These are phyloP conservation scores for Drosophila sordidula DNA, from an alignment of 2,888 invertebrate species.

Conservation along the genomic window DNA sequence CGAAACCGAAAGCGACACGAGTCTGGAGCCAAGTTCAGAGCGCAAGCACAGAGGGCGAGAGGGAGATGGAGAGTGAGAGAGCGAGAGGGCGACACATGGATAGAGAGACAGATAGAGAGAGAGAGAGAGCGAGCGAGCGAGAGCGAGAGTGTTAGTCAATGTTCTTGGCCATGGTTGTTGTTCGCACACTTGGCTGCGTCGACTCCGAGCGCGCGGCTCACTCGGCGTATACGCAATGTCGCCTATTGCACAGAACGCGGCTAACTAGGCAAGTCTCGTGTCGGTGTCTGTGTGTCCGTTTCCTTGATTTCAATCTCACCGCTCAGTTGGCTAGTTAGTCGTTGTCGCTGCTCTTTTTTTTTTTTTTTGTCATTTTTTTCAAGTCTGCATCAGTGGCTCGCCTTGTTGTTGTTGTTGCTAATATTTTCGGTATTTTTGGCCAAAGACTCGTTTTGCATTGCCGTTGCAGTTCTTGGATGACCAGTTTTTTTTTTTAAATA, in stretches of 20 bases:
- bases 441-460: slow-evolving; percentile 62
- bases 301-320: slow-evolving; percentile 71
- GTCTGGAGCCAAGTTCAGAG: slow-evolving; percentile 70
- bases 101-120: neutral
- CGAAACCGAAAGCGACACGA: slow-evolving; percentile 39
- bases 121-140: neutral
- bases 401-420: slow-evolving; percentile 48
- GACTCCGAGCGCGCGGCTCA: slow-evolving; percentile 41
- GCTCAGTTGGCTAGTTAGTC: slow-evolving; percentile 34
- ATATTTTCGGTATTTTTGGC: slow-evolving; percentile 46
- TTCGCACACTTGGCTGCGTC: slow-evolving; percentile 72
- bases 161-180: slow-evolving; percentile 79
- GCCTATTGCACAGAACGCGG: slow-evolving; percentile 54
- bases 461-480: slow-evolving; percentile 75
- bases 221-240: slow-evolving; percentile 77
- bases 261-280: slow-evolving; percentile 46
- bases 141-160: slow-evolving; percentile 36
- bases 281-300: slow-evolving; percentile 51
- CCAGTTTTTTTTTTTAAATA: slow-evolving; percentile 59
- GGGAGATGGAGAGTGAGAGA: neutral
- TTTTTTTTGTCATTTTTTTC: slow-evolving; percentile 31
- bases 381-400: slow-evolving; percentile 61
- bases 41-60: slow-evolving; percentile 2
- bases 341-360: slow-evolving; percentile 1
- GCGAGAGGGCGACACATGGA: neutral